Percentiles rank a stretch among this genome's conserved stretches.
phyloP scores from a whole-genome alignment of 2,797 vertebrate species.

The Picus viridis region DNA sequence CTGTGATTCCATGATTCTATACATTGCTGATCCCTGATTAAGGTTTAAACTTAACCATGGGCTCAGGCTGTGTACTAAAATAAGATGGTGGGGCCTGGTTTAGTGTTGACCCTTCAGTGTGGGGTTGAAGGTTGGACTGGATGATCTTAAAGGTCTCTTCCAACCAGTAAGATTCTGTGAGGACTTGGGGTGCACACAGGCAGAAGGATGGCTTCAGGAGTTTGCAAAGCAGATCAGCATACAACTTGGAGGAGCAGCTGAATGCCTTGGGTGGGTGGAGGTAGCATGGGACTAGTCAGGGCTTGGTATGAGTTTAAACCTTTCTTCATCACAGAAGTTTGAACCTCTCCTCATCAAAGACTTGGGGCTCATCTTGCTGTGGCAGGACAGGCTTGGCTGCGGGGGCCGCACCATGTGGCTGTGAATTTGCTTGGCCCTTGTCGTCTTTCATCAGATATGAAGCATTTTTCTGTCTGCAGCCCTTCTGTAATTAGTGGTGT shows the following conservation, averaged over 20 bases:
- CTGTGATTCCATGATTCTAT: no score
- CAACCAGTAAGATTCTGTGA: neutral
- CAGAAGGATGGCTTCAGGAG: neutral
- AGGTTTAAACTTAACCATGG: neutral
- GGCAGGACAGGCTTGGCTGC: neutral
- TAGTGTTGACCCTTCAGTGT: no score
- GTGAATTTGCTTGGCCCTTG: neutral
- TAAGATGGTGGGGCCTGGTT: neutral
- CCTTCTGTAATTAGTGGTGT: neutral
- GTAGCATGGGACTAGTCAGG: neutral
- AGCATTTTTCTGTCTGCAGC: rapidly evolving
- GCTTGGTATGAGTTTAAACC: neutral
- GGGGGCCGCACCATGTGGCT: neutral
- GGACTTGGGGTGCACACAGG: neutral
- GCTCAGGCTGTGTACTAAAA: neutral
- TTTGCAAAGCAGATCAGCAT: neutral
- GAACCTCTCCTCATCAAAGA: neutral
- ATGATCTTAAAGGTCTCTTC: no score
- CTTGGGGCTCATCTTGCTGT: neutral
- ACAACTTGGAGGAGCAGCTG: neutral
- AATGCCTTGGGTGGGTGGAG: neutral
- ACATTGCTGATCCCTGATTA: neutral
- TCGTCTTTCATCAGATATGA: neutral
- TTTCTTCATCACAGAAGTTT: neutral
- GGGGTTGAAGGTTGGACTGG: no score